These are phyloP conservation scores for Melanaphis sacchari DNA, from an alignment of 1,140 invertebrate species.

Conservation along the genomic window DNA sequence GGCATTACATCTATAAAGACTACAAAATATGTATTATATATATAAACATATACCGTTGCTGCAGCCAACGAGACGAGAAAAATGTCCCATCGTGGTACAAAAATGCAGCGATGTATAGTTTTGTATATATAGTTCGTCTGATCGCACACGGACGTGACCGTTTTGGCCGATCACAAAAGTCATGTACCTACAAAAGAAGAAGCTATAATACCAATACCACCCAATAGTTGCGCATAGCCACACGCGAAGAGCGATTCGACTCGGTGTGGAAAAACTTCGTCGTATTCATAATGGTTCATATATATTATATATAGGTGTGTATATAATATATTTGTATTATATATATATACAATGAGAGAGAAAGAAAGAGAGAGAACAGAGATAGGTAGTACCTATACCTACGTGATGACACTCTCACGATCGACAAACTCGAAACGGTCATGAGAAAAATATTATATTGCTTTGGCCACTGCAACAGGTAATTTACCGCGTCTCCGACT, in stretches of 20 bases:
- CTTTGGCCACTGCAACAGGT: not conserved
- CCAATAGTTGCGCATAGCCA: not conserved
- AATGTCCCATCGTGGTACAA: not conserved
- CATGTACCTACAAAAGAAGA: not conserved
- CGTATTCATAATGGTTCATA: not conserved
- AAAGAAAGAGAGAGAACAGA: not conserved
- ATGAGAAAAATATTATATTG: conserved; percentile 40
- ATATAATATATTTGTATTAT: not conserved
- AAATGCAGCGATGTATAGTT: not conserved
- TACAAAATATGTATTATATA: not conserved
- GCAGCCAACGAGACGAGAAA: not conserved
- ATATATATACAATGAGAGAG: no score
- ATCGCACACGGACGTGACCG: not conserved
- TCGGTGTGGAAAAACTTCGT: conserved; percentile 22
- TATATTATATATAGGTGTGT: not conserved
- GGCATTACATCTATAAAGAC: not conserved
- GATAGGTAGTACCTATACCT: not conserved
- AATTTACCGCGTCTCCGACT: conserved; percentile 21
- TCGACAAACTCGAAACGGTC: conserved; percentile 28
- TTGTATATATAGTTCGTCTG: not conserved
- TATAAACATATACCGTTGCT: not conserved
- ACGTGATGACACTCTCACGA: conserved; percentile 44
- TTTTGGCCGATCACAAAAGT: conserved; percentile 2
- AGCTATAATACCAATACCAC: not conserved
- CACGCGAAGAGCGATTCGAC: conserved; percentile 32